Base-by-base conservation (phyloP, 2,888 invertebrate species). In the Rhimphoctona megacephalus region DNA sequence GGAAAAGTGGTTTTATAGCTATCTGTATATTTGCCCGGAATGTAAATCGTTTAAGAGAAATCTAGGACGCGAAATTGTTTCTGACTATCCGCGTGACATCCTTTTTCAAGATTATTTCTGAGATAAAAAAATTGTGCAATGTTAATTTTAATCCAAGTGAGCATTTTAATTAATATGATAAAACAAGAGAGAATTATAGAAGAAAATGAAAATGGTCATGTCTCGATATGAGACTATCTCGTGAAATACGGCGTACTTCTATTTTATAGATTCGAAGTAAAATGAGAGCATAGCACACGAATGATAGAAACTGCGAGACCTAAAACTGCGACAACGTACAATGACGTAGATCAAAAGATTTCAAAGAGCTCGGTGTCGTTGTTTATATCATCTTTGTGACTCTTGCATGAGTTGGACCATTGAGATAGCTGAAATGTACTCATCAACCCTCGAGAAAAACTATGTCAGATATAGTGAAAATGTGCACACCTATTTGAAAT, bases 321-420 rank as follows among this genome's bases (percentile, higher is more conserved):
- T 43, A 39, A 52, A 64, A 79, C 39, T 67, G 49, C 67, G 69
- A 67, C 67, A 57, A 76, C 54, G 73, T 25, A 66, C 49, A 39
- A 67, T 73, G 79, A 70, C 33, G 46, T 54, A 76, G 79, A 85
- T 85, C 74, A 82, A 82, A 85, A 70, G 79, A 70, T 22, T 46
- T 33, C 54, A 79, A 52, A 69, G 49, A 79, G 61, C 69, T 52
- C 67, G n/a, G 43, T 67, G 8, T 57, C 25, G 57, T 25, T 76
- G 36, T 22, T 5, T 74, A 30, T 49, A 36, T 39, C 57, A 57
- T 73, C 57, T 54, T 73, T 57, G 22, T 57, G 39, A 39, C 39
- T 74, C 39, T 33, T 57, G 39, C 17, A 25, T 39, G 39, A 73
- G 57, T 17, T 57, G 54, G 73, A 74, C 73, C 57, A 39, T 39